phyloP scores from a whole-genome alignment of 2,888 invertebrate species.

The Drosophila nigritarsus region DNA sequence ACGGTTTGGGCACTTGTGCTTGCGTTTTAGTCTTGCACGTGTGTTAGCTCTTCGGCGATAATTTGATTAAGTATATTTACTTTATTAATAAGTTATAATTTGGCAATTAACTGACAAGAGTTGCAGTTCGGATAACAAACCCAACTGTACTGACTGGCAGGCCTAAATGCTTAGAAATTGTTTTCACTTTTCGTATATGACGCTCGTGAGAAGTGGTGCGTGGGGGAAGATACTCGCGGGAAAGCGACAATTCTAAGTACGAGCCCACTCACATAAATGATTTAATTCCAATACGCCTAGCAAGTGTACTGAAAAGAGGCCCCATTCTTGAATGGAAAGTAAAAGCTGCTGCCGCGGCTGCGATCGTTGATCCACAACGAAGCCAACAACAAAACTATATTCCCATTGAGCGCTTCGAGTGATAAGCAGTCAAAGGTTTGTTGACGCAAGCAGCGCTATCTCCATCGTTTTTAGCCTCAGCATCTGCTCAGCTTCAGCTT shows the following conservation, averaged over 20 bases:
- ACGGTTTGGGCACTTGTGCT: conserved; percentile 9
- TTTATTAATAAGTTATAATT: conserved; percentile 23
- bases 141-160: conserved; percentile 16
- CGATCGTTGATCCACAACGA: conserved; percentile 49
- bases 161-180: conserved; percentile 15
- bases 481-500: conserved; percentile 32
- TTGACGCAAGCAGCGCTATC: conserved; percentile 59
- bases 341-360: conserved; percentile 67
- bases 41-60: conserved; percentile 19
- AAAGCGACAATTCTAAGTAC: conserved; percentile 66
- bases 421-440: conserved; percentile 76
- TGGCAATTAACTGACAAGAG: background rate
- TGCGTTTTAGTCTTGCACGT: conserved; percentile 31
- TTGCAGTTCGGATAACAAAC: background rate
- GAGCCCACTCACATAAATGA: conserved; percentile 50
- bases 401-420: conserved; percentile 50
- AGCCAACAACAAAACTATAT: conserved; percentile 35
- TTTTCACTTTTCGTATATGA: conserved; percentile 63
- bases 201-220: conserved; percentile 30
- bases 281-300: conserved; percentile 45
- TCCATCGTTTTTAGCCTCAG: conserved; percentile 27
- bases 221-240: conserved; percentile 24
- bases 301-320: conserved; percentile 18
- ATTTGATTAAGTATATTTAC: conserved; percentile 41
- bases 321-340: conserved; percentile 73